Evolutionary conservation across 2,113 vertebrate genomes (phyloP), one percentile per base, ranked within the genome.

Genomic region (Paraplagusia blochii): DNA sequence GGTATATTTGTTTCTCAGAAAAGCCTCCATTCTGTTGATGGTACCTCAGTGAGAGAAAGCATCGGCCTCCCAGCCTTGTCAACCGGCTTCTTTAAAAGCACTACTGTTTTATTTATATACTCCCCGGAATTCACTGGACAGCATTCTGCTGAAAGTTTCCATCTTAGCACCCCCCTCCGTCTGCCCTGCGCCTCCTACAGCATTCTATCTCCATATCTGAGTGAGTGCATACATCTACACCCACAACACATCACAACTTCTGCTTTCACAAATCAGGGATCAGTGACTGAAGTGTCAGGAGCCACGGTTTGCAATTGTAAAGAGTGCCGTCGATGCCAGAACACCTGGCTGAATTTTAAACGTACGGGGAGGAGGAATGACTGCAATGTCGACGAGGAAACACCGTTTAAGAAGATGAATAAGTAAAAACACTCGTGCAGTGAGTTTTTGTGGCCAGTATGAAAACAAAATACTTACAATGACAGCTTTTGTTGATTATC

Each of bases 251-350:
- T 84, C 77, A 81, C 76, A 63, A 74, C 72, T 55, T 58, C 22
- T 4, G 43, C 60, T 46, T 67, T 72, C 74, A 84, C 80, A 78
- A 80, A 57, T 54, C 58, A 29, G 22, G 22, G 22, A 29, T 29
- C 22, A 29, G 22, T 29, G 22, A 29, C 22, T 29, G 22, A 29
- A 29, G 22, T 29, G 22, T 29, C 22, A 29, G 74, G 71, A 66
- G 82, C 74, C 87, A 84, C 66, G 79, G 83, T 86, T 84, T 85
- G 67, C 71, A 74, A 84, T 89, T 77, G 86, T 83, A 84, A 81
- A 88, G 80, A 85, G 72, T 83, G 66, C 80, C 78, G 77, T 74
- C 82, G 79, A 52, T 66, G 74, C 61, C 2, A 59, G 48, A 66
- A 76, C 81, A 84, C 77, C 81, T 72, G 80, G 74, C 73, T 76